Conservation (phyloP, 1,140 invertebrate genomes). For the Drosophila burlai region DNA sequence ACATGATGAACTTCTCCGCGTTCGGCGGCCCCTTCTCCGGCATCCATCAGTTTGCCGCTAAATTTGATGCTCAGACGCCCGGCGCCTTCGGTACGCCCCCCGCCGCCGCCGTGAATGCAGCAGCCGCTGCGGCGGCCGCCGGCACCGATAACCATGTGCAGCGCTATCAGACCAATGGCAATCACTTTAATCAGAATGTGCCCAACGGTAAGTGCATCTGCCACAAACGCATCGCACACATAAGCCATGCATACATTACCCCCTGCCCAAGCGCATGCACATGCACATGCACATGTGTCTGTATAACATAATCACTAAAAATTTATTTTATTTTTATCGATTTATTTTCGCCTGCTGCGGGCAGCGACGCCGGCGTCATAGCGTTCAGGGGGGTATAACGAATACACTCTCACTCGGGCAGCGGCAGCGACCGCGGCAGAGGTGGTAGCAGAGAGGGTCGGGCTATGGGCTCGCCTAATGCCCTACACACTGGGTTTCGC, state of each 20-base stretch:
- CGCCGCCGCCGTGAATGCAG: slow-evolving; percentile 58
- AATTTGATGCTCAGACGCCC: slow-evolving; percentile 84
- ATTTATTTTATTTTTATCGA: slow-evolving; percentile 84
- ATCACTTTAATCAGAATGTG: slow-evolving; percentile 85
- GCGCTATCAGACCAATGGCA: slow-evolving; percentile 85
- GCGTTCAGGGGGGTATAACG: slow-evolving; percentile 41
- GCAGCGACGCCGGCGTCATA: slow-evolving; percentile 61
- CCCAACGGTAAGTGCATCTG: slow-evolving; percentile 82
- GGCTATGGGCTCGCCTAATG: slow-evolving; percentile 45
- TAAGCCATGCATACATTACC: slow-evolving; percentile 29
- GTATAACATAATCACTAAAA: slow-evolving; percentile 82
- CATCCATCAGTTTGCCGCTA: slow-evolving; percentile 85
- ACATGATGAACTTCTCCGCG: slow-evolving; percentile 85
- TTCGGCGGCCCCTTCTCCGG: slow-evolving; percentile 85
- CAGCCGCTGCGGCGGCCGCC: slow-evolving; percentile 73
- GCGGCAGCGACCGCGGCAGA: slow-evolving; percentile 18
- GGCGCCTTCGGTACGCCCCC: slow-evolving; percentile 83
- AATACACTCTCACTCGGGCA: slow-evolving; percentile 50
- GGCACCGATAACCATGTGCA: slow-evolving; percentile 83
- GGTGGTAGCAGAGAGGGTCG: slow-evolving; percentile 31
- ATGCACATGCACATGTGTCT: slow-evolving; percentile 51
- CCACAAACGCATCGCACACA: slow-evolving; percentile 15
- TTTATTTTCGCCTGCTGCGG: slow-evolving; percentile 72
- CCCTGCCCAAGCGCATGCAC: slow-evolving; percentile 26
- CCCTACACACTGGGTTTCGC: slow-evolving; percentile 41